A percentile compares a stretch with the other conserved stretches of the same genome.
phyloP scores from a whole-genome alignment of 2,888 invertebrate species.

The Dryococelus australis region DNA sequence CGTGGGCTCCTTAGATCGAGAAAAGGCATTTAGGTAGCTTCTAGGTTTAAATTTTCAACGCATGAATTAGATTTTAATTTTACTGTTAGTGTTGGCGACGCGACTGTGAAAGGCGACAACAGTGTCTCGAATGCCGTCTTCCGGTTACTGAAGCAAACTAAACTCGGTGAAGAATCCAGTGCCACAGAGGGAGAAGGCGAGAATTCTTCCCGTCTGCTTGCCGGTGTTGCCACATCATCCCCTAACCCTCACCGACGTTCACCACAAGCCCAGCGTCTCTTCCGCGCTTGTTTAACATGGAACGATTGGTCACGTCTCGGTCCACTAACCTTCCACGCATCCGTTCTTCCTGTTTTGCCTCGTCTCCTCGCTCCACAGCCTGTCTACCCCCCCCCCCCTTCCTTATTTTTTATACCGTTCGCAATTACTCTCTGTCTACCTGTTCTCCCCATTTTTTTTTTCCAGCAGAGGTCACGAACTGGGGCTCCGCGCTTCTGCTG shows the following conservation, averaged over 20 bases:
- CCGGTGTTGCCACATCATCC: not conserved
- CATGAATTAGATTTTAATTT: no score
- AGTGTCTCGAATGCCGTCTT: no score
- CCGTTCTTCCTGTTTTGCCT: not conserved
- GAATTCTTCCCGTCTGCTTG: not conserved
- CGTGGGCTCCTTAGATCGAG: no score
- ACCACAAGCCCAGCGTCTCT: not conserved
- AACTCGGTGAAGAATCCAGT: not conserved
- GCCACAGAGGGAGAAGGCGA: not conserved
- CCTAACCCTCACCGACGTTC: not conserved
- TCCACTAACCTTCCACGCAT: not conserved
- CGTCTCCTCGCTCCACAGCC: constrained; percentile 5
- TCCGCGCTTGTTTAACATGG: not conserved
- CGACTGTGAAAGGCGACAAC: no score
- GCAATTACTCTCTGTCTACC: no score
- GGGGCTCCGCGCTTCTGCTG: not conserved
- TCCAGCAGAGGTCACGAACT: not conserved
- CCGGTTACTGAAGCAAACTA: not conserved
- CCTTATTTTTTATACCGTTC: no score
- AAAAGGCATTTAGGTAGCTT: no score
- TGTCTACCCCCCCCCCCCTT: not conserved
- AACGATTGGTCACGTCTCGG: constrained; percentile 8
- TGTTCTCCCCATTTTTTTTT: not conserved
- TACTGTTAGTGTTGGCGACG: no score
- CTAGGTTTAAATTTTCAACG: no score